phyloP scores from a whole-genome alignment of 2,888 invertebrate species.

The Agriopis aurantiaria region DNA sequence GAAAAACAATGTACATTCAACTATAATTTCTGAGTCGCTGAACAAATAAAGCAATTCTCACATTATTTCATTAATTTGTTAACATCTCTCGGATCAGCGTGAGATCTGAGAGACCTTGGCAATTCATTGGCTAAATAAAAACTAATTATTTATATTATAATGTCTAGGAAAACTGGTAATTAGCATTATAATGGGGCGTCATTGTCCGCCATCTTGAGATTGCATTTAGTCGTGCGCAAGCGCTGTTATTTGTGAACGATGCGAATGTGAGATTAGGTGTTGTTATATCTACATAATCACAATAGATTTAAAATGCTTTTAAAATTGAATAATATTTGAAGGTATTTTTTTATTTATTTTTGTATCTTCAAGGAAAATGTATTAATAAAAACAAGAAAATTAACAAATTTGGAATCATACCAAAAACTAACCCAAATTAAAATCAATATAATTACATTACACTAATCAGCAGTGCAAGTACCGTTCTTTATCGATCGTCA shows the following conservation, averaged over 20 bases:
- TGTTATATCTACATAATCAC: too few species aligned
- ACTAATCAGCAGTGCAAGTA: too few species aligned
- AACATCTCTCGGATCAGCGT: conserved; percentile 37
- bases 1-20: conserved; percentile 36
- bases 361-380: too few species aligned
- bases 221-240: conserved; percentile 40
- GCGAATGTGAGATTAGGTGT: conserved; percentile 7
- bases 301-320: too few species aligned
- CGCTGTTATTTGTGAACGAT: conserved; percentile 37
- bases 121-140: conserved; percentile 45
- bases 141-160: conserved; percentile 42
- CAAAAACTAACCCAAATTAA: too few species aligned
- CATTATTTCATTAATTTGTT: conserved; percentile 45
- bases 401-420: too few species aligned
- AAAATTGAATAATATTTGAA: too few species aligned
- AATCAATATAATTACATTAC: too few species aligned
- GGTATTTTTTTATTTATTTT: too few species aligned
- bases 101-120: conserved; percentile 45
- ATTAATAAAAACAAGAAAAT: too few species aligned
- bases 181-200: conserved; percentile 37
- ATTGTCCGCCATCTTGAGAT: conserved; percentile 47
- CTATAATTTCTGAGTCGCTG: conserved; percentile 40
- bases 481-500: too few species aligned
- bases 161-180: conserved; percentile 44
- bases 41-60: conserved; percentile 48